phyloP scores from a whole-genome alignment of 2,797 vertebrate species.

The Cuculus canorus region DNA sequence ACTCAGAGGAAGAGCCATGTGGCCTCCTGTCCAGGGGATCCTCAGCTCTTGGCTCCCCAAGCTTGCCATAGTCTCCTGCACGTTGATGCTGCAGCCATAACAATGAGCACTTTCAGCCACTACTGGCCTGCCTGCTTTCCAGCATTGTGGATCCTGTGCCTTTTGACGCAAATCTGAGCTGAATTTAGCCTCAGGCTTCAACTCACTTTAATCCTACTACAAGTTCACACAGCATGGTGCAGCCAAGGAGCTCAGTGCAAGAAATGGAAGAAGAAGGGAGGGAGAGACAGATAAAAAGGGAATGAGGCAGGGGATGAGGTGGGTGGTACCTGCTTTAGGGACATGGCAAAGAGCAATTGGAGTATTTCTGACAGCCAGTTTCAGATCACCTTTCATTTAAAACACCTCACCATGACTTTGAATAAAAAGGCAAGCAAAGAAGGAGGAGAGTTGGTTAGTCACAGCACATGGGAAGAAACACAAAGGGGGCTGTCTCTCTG shows the following conservation, averaged over 20 bases:
- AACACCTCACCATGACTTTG: neutral
- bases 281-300: neutral
- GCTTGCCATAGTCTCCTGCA: neutral
- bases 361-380: neutral
- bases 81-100: neutral
- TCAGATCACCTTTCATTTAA: neutral
- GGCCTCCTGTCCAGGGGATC: neutral
- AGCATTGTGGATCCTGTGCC: accelerated
- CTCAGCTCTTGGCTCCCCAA: neutral
- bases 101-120: accelerated
- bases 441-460: neutral
- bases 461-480: accelerated
- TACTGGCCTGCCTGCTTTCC: neutral
- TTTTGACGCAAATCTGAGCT: neutral
- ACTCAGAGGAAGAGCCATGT: neutral
- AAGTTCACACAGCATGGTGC: neutral
- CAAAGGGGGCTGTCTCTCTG: neutral
- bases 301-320: accelerated
- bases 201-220: neutral
- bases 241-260: neutral
- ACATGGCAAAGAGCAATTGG: neutral
- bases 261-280: neutral
- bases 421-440: neutral
- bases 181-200: neutral
- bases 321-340: neutral